A percentile compares a stretch with the other conserved stretches of the same genome.
phyloP scores from a whole-genome alignment of 2,888 invertebrate genomes.

The Trissoscelio sp. region DNA sequence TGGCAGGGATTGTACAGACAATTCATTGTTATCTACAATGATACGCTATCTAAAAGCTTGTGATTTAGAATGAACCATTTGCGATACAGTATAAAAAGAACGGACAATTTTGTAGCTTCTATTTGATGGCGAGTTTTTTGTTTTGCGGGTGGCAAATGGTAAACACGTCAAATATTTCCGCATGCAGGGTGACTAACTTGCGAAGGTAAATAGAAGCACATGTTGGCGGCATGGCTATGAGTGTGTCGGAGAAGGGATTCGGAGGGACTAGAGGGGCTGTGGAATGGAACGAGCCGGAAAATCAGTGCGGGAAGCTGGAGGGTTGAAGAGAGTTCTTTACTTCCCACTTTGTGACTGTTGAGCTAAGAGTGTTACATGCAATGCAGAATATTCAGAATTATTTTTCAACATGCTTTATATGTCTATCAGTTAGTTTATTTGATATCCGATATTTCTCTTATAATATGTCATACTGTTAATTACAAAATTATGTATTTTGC shows the following conservation, averaged over 20 bases:
- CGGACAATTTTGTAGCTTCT: background rate
- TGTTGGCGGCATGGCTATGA: constrained; percentile 79
- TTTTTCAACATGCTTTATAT: too few species aligned
- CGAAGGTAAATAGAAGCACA: constrained; percentile 82
- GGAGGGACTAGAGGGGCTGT: constrained; percentile 68
- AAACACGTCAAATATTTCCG: constrained; percentile 40
- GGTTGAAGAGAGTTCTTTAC: constrained; percentile 74
- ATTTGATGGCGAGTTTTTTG: too few species aligned
- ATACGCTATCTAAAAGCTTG: too few species aligned
- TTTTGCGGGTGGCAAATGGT: constrained; percentile 1
- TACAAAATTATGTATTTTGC: too few species aligned
- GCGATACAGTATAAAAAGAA: too few species aligned
- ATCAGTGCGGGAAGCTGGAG: constrained; percentile 74
- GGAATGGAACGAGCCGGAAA: constrained; percentile 73
- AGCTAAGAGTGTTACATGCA: constrained; percentile 55
- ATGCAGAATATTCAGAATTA: too few species aligned
- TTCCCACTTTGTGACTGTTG: constrained; percentile 73
- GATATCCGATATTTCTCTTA: too few species aligned
- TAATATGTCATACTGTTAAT: too few species aligned
- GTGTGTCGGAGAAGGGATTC: constrained; percentile 62
- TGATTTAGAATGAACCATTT: too few species aligned
- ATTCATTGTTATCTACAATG: too few species aligned
- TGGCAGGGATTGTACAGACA: too few species aligned
- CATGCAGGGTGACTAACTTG: constrained; percentile 74
- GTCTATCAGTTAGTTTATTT: too few species aligned